Base-by-base conservation (phyloP, 2,888 invertebrate species). In the Melolontha melolontha region DNA sequence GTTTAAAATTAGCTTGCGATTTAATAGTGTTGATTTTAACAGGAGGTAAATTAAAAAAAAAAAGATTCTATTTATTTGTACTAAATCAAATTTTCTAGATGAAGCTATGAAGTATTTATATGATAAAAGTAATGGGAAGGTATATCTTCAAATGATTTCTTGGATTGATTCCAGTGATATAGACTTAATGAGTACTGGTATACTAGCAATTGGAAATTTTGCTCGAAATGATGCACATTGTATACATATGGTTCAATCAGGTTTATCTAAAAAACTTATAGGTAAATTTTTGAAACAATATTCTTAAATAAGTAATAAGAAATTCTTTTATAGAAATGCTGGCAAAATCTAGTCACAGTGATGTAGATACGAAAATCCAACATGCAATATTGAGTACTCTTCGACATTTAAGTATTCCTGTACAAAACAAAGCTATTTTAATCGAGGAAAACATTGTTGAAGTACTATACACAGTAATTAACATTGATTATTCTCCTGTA, bases 151-250 rank as follows among this genome's bases (percentile, higher is more conserved):
- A 80, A 89, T 92, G 84, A 87, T 93, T 59, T 86, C 87, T 39
- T 96, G 96, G 96, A 84, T 96, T 72, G 88, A 90, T 68, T 89
- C 90, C 0, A 83, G 86, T 17, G 90, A 93, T 79, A 88, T 89
- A 70, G 92, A 93, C 80, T 84, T 96, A 17, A 85, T 93, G 77
- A 89, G 91, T n/a, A 92, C 95, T 0, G 95, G 93, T 0, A 91
- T 95, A 2, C 84, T 96, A 71, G 94, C 95, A 0, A 87, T 96
- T 73, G 96, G 95, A 1, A 96, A 96, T 85, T 96, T 96, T 83
- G 96, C 96, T 0, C 86, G 96, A 49, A 92, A 92, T 73, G 96
- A 96, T 79, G 88, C 88, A 44, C 92, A 95, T 80, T 96, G 96
- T 80, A 88, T 90, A 55, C 88, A 91, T 70, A 92, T 96, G 91